Base-by-base conservation (phyloP, 2,888 invertebrate genomes). In the Amblyteles armatorius region DNA sequence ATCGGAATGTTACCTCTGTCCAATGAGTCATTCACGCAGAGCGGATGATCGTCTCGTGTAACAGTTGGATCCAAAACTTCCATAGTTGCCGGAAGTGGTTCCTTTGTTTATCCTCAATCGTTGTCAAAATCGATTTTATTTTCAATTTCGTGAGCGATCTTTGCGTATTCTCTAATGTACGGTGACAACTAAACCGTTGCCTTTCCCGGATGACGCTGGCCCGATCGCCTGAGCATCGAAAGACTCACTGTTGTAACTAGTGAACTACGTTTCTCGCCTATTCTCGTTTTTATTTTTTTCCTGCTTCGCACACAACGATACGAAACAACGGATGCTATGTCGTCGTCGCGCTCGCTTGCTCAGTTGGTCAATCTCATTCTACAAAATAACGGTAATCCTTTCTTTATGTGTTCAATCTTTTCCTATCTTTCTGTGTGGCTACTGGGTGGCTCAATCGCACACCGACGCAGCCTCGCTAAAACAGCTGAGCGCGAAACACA, bases 51-150 rank as follows among this genome's bases (percentile, higher is more conserved):
- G 82, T 94, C 93, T 76, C 92, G 91, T 3, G 92, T 90, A 40
- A 93, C 87, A 69, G 91, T 93, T 11, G 93, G 92, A 89, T 93
- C 93, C 57, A 94, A 83, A n/a, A 93, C 91, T 88, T 93, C 93
- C 93, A 94, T 92, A 68, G 48, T 82, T 52, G 76, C 52, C 22
- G 55, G 48, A 48, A 57, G 19, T 79, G 29, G 48, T 57, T 60
- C 36, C 40, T 50, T 26, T 73, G n/a, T 29, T 40, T 33, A 48
- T 65, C 26, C 29, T 57, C 63, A 36, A 73, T 76, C 60, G 26
- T 60, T 19, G 50, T 69, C 16, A 60, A 55, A 36, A 33, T 57
- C 9, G 29, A 69, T 36, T 19, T 60, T 48, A 63, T 79, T 77
- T 63, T 74, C 55, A n/a, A 29, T 60, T 71, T 68, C n/a, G 13